phyloP scores from a whole-genome alignment of 2,113 vertebrate species.

The Sterna hirundo region DNA sequence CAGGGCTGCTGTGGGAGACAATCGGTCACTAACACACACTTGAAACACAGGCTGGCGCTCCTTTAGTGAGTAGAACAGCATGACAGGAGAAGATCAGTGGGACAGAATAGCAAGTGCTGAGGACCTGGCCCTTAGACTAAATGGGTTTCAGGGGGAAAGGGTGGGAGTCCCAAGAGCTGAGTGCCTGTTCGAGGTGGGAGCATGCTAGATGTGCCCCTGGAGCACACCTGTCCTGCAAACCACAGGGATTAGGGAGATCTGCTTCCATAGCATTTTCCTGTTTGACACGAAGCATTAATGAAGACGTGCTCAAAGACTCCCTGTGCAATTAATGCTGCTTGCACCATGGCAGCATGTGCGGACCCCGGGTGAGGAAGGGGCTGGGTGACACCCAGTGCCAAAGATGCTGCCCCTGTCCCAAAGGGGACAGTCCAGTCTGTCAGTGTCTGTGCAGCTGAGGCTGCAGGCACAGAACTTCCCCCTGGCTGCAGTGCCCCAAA shows the following conservation, averaged over 20 bases:
- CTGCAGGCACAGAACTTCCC: background rate
- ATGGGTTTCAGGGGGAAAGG: background rate
- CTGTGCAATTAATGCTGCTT: background rate
- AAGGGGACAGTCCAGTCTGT: background rate
- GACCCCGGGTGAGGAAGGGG: background rate
- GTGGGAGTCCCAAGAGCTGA: background rate
- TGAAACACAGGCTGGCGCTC: background rate
- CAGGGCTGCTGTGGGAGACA: background rate
- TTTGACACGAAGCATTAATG: background rate
- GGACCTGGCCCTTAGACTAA: background rate
- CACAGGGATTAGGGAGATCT: background rate
- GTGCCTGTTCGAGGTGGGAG: background rate
- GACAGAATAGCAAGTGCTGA: background rate
- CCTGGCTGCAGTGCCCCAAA: background rate
- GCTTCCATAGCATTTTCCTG: background rate
- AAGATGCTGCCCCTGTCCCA: background rate
- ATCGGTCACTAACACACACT: too few relatives aligned
- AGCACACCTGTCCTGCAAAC: background rate
- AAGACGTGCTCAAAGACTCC: background rate
- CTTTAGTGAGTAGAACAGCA: accelerated
- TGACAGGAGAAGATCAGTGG: background rate
- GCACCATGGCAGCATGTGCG: background rate
- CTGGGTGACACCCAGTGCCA: background rate
- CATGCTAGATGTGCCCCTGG: background rate
- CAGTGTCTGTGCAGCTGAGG: background rate